Evolutionary conservation across 2,797 vertebrate genomes (phyloP).

Genomic region (Myotis myotis): DNA sequence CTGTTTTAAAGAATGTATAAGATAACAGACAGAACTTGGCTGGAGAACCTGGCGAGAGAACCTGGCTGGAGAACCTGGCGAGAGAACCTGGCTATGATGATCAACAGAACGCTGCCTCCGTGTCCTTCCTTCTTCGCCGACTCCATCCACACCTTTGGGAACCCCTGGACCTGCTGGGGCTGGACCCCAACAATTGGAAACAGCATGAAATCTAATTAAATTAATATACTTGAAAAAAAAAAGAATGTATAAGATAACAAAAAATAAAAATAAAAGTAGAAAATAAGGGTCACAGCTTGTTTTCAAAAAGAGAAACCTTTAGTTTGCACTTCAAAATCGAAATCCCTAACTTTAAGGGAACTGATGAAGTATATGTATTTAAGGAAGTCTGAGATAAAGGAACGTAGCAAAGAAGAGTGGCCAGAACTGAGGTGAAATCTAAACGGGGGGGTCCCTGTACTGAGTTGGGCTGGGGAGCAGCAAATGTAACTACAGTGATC

Average conservation of each 20-base stretch:
- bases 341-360: not conserved
- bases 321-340: not conserved
- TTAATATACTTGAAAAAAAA: too few relatives aligned
- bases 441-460: not conserved
- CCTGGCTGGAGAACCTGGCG: too few relatives aligned
- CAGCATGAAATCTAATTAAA: too few relatives aligned
- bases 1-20: not conserved
- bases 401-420: not conserved
- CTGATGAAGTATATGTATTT: not conserved
- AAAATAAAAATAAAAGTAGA: constrained; percentile 39
- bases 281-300: not conserved
- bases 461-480: not conserved
- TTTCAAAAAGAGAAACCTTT: not conserved
- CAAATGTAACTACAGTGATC: not conserved
- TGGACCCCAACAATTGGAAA: too few relatives aligned
- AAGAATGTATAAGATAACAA: constrained; percentile 1
- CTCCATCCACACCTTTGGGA: too few relatives aligned
- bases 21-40: too few relatives aligned
- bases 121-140: too few relatives aligned
- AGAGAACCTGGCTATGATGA: too few relatives aligned
- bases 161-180: too few relatives aligned
- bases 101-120: too few relatives aligned
- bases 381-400: constrained; percentile 22
- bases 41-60: too few relatives aligned
- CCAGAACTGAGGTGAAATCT: not conserved